Base-by-base conservation (phyloP, 2,888 invertebrate genomes). In the Acleris holmiana region DNA sequence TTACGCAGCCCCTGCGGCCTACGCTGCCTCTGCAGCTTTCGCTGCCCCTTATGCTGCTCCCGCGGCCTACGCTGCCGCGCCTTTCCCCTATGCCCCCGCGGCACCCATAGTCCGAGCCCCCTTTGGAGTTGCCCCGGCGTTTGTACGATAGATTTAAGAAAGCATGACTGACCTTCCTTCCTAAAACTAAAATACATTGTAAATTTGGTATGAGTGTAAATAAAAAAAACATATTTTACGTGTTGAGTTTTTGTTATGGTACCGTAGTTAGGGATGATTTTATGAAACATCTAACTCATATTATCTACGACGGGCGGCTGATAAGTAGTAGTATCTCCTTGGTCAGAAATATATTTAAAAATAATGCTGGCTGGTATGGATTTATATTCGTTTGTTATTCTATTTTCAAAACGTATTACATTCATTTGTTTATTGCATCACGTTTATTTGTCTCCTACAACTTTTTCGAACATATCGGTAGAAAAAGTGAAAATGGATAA, bases 101-200 rank as follows among this genome's bases (percentile, higher is more conserved):
- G 73, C 82, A 49, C 83, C 85, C 4, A 63, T 85, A 60, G 69
- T 85, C 19, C 82, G 88, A 40, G 74, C 87, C 4, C 80, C 88
- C 0, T 80, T 78, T 51, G 85, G 85, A 56, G 73, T 83, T 40
- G 85, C 84, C 62, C 90, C 92, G 78, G 88, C 91, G 17, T 91
- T 83, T 73, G 89, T 91, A 61, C 90, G 91, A 86, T 92, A 92
- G 90, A 83, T 84, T 89, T 74, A 80, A 86, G 81, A 82, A 76
- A 87, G 86, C 77, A 80, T 67, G 77, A 77, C 78, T 78, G 85
- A 86, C 88, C 88, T 88, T 89, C 85, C 85, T 86, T 63, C 55
- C 44, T 69, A 68, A 76, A 77, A 81, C 85, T 77, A 83, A 75
- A 8, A 29, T 29, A 29, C 29, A n/a, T 7, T 44, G 19, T 17